Percentiles rank a stretch among this genome's conserved stretches.
Conservation (phyloP, 1,140 invertebrate species). For the Ditylenchus dipsaci region DNA sequence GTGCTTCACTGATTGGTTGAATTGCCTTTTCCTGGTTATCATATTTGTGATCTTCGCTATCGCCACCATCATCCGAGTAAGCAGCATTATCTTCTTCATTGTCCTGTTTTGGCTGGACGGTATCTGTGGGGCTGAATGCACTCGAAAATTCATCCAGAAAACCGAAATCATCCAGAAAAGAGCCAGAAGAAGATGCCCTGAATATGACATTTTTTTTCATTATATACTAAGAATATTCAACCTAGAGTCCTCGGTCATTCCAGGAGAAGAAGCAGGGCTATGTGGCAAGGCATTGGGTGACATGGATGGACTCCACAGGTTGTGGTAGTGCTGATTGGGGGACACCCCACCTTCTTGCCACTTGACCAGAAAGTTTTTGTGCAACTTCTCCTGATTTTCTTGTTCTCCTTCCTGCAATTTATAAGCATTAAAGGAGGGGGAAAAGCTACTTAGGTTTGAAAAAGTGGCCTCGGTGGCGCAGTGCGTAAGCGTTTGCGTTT, state of each 20-base stretch:
- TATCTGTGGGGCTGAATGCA: background rate
- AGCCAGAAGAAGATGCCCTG: background rate
- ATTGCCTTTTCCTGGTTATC: too few species aligned
- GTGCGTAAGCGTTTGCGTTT: too few species aligned
- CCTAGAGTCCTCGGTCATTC: background rate
- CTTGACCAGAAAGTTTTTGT: background rate
- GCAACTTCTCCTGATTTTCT: background rate
- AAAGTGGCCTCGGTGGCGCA: too few species aligned
- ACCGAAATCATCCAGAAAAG: background rate
- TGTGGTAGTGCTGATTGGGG: background rate
- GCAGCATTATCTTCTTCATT: background rate
- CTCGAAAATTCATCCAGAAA: background rate
- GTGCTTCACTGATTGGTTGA: too few species aligned
- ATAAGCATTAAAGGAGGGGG: too few species aligned
- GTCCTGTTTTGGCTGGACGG: background rate
- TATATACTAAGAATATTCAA: too few species aligned
- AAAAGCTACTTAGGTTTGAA: too few species aligned
- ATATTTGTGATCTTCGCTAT: background rate
- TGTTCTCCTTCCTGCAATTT: too few species aligned
- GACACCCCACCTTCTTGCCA: background rate
- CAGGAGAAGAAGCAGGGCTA: background rate
- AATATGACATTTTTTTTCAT: too few species aligned
- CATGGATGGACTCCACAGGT: slow-evolving; percentile 3
- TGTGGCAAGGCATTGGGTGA: background rate
- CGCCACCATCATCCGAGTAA: background rate